Conservation (phyloP, 2,888 invertebrate genomes). For the Cerastoderma edule region DNA sequence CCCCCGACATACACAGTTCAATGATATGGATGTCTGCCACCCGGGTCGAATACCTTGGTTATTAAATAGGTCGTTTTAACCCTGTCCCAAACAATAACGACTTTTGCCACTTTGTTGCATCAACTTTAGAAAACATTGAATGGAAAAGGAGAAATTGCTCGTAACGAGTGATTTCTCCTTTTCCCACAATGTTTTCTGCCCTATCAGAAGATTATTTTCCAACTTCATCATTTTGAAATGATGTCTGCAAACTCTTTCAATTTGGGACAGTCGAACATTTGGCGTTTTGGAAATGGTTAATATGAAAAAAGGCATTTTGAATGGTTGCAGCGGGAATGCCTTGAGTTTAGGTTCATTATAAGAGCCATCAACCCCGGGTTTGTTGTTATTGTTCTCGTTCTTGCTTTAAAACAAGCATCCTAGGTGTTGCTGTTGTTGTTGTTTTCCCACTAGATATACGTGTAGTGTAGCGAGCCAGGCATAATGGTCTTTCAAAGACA, state of each 20-base stretch:
- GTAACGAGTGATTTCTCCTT: constrained; percentile 3
- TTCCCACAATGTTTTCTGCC: background rate
- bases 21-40: background rate
- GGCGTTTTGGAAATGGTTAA: background rate
- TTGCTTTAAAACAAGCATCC: too few species aligned
- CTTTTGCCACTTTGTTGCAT: background rate
- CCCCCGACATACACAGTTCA: background rate
- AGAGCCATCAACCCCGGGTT: too few species aligned
- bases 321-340: too few species aligned
- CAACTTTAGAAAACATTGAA: constrained; percentile 6
- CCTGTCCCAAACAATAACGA: background rate
- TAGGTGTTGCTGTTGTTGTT: too few species aligned
- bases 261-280: background rate
- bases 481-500: too few species aligned
- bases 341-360: too few species aligned
- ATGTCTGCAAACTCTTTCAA: background rate
- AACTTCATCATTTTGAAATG: background rate
- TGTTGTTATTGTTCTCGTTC: too few species aligned
- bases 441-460: too few species aligned
- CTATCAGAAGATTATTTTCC: background rate
- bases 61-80: background rate
- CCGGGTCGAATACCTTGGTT: background rate
- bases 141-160: constrained; percentile 17
- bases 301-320: background rate
- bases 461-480: too few species aligned